Conservation (phyloP, 2,888 invertebrate genomes). For the Sipunculus nudus region DNA sequence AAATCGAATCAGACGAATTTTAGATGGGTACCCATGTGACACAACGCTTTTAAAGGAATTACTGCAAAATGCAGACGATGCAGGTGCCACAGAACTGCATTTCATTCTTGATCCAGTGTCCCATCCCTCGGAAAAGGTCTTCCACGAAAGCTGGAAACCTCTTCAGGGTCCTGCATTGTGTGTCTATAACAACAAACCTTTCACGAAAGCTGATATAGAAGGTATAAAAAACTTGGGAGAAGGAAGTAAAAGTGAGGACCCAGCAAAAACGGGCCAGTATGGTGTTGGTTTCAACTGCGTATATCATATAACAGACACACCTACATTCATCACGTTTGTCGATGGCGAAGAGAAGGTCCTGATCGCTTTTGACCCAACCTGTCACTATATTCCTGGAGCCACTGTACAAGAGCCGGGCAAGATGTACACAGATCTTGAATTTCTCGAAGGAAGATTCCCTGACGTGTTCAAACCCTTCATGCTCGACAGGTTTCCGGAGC, state of each 20-base stretch:
- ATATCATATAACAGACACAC: constrained; percentile 60
- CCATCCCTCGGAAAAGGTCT: constrained; percentile 39
- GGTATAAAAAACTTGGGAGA: constrained; percentile 59
- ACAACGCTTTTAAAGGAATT: constrained; percentile 57
- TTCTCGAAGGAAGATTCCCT: constrained; percentile 27
- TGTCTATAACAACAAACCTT: constrained; percentile 58
- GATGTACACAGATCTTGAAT: constrained; percentile 28
- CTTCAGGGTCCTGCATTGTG: constrained; percentile 60
- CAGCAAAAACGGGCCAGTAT: constrained; percentile 58
- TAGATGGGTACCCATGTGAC: constrained; percentile 51
- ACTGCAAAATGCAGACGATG: constrained; percentile 42
- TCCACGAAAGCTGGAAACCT: constrained; percentile 41
- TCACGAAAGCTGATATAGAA: constrained; percentile 49
- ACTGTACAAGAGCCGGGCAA: constrained; percentile 38
- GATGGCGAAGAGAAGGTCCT: constrained; percentile 40
- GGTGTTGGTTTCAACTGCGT: constrained; percentile 63
- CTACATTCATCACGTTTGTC: constrained; percentile 52
- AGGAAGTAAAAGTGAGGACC: constrained; percentile 56
- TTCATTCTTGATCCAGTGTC: constrained; percentile 49
- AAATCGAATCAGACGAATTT: constrained; percentile 47
- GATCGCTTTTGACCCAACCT: constrained; percentile 57
- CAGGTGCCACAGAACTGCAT: constrained; percentile 53
- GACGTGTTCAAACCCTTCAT: constrained; percentile 47
- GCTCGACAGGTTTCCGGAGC: constrained; percentile 27
- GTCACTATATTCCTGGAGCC: constrained; percentile 46